phyloP scores from a whole-genome alignment of 2,113 vertebrate genomes.

The Heloderma charlesbogerti region DNA sequence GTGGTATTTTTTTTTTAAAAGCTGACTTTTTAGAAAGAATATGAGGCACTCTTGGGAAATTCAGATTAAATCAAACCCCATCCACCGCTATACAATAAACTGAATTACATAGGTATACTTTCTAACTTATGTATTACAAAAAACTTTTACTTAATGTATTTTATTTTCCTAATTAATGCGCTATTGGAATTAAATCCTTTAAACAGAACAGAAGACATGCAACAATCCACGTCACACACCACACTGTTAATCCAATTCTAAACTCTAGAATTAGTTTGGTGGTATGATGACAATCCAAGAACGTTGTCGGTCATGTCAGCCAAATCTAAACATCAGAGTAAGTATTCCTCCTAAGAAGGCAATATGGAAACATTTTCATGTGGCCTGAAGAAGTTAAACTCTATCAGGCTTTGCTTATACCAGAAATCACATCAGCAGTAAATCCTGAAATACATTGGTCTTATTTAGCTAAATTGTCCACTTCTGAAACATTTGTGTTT shows the following conservation, averaged over 20 bases:
- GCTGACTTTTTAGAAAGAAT: not conserved
- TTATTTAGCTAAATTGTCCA: not conserved
- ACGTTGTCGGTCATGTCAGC: not conserved
- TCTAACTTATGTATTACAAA: not conserved
- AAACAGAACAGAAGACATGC: not conserved
- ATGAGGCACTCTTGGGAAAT: not conserved
- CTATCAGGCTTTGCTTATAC: not conserved
- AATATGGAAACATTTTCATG: not conserved
- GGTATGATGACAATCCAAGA: not conserved
- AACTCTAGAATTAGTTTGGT: not conserved
- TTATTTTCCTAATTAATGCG: not conserved
- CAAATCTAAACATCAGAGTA: not conserved
- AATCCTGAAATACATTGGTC: not conserved
- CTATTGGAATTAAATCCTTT: not conserved
- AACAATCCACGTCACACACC: not conserved
- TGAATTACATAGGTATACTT: not conserved
- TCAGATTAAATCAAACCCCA: not conserved
- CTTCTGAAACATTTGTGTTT: not conserved
- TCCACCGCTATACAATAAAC: not conserved
- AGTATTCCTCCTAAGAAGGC: not conserved
- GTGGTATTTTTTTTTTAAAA: not conserved
- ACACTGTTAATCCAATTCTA: not conserved
- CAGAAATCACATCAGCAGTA: not conserved
- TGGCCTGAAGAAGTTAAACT: not conserved
- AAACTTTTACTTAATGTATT: not conserved